Evolutionary conservation across 2,888 invertebrate species (phyloP).

Genomic region (Zaprionus lineosus): DNA sequence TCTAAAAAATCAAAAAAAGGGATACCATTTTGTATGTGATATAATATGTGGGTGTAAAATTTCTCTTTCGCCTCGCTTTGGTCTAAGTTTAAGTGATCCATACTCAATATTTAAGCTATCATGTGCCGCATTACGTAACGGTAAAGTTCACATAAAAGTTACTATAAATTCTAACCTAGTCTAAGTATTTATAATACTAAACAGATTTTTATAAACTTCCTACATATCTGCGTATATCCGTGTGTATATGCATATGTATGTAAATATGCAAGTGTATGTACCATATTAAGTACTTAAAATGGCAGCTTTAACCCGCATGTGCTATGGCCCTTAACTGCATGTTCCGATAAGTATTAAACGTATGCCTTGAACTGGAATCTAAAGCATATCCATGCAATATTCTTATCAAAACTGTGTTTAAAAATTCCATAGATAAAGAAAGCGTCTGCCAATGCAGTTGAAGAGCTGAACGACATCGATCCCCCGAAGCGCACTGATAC

Average conservation of each 20-base stretch:
- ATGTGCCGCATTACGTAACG: slow-evolving; percentile 58
- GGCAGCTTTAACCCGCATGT: slow-evolving; percentile 40
- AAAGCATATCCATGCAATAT: not conserved
- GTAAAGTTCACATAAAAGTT: slow-evolving; percentile 60
- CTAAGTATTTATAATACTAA: slow-evolving; percentile 53
- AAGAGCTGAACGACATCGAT: slow-evolving; percentile 40
- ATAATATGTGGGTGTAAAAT: slow-evolving; percentile 55
- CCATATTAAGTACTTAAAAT: not conserved
- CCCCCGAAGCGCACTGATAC: slow-evolving; percentile 32
- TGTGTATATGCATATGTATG: slow-evolving; percentile 16
- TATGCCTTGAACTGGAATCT: slow-evolving; percentile 15
- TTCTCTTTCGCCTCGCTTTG: slow-evolving; percentile 42
- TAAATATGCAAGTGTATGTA: slow-evolving; percentile 14
- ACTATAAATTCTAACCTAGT: slow-evolving; percentile 26
- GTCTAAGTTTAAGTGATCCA: slow-evolving; percentile 64
- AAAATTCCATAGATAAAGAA: slow-evolving; percentile 56
- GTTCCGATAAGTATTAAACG: slow-evolving; percentile 56
- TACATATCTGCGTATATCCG: not conserved
- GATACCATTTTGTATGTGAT: slow-evolving; percentile 66
- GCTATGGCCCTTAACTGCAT: slow-evolving; percentile 42
- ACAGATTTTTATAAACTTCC: not conserved
- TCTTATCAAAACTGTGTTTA: slow-evolving; percentile 25
- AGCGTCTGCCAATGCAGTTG: slow-evolving; percentile 25
- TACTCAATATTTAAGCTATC: slow-evolving; percentile 48
- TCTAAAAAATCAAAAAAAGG: slow-evolving; percentile 25